Percentiles rank a stretch among this genome's conserved stretches.
These are phyloP conservation scores for Muscicapa comitata DNA, from an alignment of 2,797 vertebrate genomes.

Conservation along the genomic window DNA sequence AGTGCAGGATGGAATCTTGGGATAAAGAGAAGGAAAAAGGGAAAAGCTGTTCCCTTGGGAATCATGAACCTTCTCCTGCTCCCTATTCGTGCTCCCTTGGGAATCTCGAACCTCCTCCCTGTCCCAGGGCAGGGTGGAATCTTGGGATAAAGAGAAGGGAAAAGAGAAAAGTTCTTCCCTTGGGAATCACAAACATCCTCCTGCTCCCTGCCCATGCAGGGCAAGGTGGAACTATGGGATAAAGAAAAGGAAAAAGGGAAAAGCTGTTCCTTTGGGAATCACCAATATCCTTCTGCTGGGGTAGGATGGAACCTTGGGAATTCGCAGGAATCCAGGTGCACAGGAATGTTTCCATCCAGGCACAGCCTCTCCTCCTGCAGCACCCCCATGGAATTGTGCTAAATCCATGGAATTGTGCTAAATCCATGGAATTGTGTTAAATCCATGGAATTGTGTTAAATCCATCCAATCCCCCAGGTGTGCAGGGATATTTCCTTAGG, in stretches of 20 bases:
- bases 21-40: background rate
- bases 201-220: background rate
- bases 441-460: background rate
- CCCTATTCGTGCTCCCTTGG: no score
- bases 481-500: background rate
- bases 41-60: background rate
- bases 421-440: background rate
- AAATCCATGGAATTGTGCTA: background rate
- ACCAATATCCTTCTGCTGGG: background rate
- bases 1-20: fast-evolving
- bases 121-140: no score
- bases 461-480: fast-evolving
- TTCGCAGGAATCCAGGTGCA: background rate
- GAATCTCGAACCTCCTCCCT: no score
- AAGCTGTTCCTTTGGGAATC: no score
- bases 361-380: background rate
- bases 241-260: no score
- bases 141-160: fast-evolving
- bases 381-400: fast-evolving
- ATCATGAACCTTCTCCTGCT: fast-evolving
- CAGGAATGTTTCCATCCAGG: fast-evolving
- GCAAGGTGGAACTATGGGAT: no score
- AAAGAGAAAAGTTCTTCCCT: background rate
- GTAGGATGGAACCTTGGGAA: background rate
- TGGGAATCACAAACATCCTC: fast-evolving